Evolutionary conservation across 2,797 vertebrate species (phyloP).

Genomic region (Varecia variegata): DNA sequence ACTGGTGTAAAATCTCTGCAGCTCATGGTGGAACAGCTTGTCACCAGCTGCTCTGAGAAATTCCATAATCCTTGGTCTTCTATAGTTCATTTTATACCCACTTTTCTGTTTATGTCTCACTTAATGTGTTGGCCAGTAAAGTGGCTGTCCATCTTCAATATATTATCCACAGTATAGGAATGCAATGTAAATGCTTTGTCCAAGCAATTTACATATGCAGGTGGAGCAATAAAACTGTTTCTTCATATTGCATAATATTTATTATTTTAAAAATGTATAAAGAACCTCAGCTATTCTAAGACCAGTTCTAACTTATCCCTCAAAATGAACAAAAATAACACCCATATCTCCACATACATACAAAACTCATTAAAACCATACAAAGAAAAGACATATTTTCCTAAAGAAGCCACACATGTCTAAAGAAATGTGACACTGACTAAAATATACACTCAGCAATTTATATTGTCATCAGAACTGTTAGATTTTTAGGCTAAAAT

Average conservation of each 20-base stretch:
- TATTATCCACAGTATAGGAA: neutral
- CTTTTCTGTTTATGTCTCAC: neutral
- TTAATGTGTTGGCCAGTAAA: neutral
- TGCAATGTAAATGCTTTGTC: neutral
- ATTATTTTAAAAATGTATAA: neutral
- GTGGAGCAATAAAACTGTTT: neutral
- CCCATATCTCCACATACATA: neutral
- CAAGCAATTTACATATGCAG: neutral
- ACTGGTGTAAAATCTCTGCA: neutral
- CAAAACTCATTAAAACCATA: neutral
- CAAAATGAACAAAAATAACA: constrained; percentile 35
- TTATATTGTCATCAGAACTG: neutral
- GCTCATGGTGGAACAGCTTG: neutral
- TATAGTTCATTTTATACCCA: neutral
- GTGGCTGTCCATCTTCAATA: neutral
- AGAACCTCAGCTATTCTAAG: neutral
- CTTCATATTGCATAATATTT: neutral
- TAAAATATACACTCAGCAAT: neutral
- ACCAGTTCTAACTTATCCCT: neutral
- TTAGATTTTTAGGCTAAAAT: neutral
- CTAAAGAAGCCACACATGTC: neutral
- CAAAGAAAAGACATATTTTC: neutral
- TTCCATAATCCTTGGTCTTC: neutral
- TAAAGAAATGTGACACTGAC: neutral
- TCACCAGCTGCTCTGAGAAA: neutral